Conservation (phyloP, 2,888 invertebrate genomes). For the Lasioglossum calceatum region DNA sequence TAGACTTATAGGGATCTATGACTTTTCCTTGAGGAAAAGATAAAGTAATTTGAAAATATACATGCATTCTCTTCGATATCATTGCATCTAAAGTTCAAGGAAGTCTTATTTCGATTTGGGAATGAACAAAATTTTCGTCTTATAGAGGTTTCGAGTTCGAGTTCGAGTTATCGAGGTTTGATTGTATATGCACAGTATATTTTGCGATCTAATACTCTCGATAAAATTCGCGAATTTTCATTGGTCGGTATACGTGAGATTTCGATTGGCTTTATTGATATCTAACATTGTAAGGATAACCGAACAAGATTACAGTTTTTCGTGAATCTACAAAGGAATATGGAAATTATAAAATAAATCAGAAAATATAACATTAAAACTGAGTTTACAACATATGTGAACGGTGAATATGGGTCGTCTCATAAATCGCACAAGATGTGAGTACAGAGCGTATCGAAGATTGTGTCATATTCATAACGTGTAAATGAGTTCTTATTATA, state of each 20-base stretch:
- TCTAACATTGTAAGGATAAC: not conserved
- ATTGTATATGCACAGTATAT: no score
- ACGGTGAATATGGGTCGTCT: conserved; percentile 50
- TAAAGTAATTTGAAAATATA: no score
- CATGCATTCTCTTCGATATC: no score
- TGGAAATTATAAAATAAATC: conserved; percentile 12
- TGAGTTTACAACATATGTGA: conserved; percentile 2
- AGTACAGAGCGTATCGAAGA: conserved; percentile 27
- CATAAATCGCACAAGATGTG: conserved; percentile 30
- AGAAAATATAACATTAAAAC: not conserved
- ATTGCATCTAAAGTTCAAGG: no score
- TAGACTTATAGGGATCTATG: no score
- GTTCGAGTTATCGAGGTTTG: no score
- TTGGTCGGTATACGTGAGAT: conserved; percentile 1
- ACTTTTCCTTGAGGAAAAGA: no score
- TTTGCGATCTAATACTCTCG: no score
- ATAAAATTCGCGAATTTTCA: conserved; percentile 1
- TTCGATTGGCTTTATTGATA: conserved; percentile 13
- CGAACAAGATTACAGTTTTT: not conserved
- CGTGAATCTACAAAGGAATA: conserved; percentile 12
- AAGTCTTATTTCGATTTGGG: no score
- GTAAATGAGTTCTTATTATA: not conserved
- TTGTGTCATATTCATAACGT: not conserved
- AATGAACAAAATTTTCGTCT: no score
- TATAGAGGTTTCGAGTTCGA: no score